phyloP scores from a whole-genome alignment of 2,113 vertebrate genomes.

The Brachyistius frenatus region DNA sequence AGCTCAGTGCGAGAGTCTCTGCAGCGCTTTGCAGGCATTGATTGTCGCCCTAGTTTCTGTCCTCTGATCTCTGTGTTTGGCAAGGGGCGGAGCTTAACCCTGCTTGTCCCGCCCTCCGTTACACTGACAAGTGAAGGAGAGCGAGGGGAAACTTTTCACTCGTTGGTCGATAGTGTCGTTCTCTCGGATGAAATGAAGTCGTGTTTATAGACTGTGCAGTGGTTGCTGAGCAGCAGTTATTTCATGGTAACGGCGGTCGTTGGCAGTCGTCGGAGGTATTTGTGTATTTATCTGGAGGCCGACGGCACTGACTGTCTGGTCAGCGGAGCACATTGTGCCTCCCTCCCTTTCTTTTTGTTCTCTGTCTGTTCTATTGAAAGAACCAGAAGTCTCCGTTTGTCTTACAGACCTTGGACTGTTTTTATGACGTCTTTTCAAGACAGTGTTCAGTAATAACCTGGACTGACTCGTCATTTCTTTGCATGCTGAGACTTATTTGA shows the following conservation, averaged over 20 bases:
- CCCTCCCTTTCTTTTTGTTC: neutral
- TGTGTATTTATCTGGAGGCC: slow-evolving; percentile 29
- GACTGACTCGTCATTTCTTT: neutral
- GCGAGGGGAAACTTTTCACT: too few species aligned
- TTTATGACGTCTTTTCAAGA: neutral
- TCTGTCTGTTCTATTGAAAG: neutral
- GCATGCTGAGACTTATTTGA: neutral
- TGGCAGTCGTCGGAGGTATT: slow-evolving; percentile 28
- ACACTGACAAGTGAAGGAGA: too few species aligned
- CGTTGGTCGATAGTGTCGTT: neutral
- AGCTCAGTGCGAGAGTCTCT: too few species aligned
- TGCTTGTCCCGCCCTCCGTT: too few species aligned
- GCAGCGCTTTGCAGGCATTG: too few species aligned
- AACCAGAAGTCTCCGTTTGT: neutral
- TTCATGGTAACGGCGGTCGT: slow-evolving; percentile 34
- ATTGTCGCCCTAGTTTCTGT: too few species aligned
- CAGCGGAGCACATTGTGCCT: slow-evolving; percentile 18
- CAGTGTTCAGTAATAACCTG: neutral
- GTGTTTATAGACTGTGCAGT: slow-evolving; percentile 18
- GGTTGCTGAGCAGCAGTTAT: slow-evolving; percentile 38
- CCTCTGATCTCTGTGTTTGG: too few species aligned
- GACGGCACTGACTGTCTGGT: slow-evolving; percentile 31
- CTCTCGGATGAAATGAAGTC: slow-evolving; percentile 4
- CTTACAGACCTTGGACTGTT: neutral
- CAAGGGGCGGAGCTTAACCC: too few species aligned